phyloP scores from a whole-genome alignment of 92 coral and sea anemone genomes.

The Palythoa caribaeorum region DNA sequence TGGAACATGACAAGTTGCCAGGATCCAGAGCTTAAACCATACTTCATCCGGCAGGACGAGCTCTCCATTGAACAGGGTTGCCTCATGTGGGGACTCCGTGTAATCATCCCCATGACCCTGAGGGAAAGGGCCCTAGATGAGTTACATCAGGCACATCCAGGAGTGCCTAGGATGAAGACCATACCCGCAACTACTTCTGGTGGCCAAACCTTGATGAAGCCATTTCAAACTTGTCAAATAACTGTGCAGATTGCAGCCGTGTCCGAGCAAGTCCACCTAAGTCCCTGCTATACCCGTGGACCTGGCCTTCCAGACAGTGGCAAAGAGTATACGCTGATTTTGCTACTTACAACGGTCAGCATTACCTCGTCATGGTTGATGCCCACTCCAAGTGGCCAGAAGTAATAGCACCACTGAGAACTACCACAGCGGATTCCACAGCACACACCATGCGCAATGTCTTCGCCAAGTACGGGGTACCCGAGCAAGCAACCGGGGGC shows the following conservation, averaged over 20 bases:
- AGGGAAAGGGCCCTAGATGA: slow-evolving; percentile 22
- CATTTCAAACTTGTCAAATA: slow-evolving; percentile 4
- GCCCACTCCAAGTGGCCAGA: slow-evolving; percentile 42
- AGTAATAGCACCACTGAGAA: slow-evolving; percentile 4
- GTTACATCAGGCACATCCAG: slow-evolving; percentile 50
- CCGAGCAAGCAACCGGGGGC: slow-evolving; percentile 35
- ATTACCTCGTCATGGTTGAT: slow-evolving; percentile 23
- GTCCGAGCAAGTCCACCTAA: background rate
- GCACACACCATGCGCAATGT: background rate
- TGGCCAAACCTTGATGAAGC: slow-evolving; percentile 42
- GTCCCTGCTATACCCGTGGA: slow-evolving; percentile 29
- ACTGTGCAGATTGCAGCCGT: background rate
- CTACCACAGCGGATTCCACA: slow-evolving; percentile 17
- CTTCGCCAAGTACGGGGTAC: slow-evolving; percentile 44
- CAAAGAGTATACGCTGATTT: slow-evolving; percentile 15
- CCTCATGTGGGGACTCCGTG: slow-evolving; percentile 42
- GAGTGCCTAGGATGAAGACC: slow-evolving; percentile 39
- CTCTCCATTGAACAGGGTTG: slow-evolving; percentile 18
- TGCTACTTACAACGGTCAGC: background rate
- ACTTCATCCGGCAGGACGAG: background rate
- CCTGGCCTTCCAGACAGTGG: slow-evolving; percentile 21
- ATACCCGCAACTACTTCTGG: slow-evolving; percentile 44
- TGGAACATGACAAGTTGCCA: background rate
- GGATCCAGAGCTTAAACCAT: slow-evolving; percentile 18
- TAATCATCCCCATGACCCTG: slow-evolving; percentile 15